Conservation (phyloP, 2,797 vertebrate species). For the Sebastes goodei region DNA sequence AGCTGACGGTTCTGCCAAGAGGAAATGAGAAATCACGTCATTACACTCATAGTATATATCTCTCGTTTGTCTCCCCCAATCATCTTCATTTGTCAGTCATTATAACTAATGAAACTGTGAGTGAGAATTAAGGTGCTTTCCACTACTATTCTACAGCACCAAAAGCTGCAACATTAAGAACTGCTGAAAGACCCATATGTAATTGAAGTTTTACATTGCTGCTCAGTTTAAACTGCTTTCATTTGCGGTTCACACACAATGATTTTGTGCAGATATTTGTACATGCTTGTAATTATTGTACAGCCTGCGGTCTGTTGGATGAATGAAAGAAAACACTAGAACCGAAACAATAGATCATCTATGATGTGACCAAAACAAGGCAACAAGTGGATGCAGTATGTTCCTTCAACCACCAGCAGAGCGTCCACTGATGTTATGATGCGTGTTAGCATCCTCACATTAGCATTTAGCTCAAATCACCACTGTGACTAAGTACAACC, state of each 20-base stretch:
- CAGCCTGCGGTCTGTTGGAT: neutral
- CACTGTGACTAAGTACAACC: neutral
- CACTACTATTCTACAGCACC: neutral
- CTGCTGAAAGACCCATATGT: neutral
- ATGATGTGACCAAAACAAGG: neutral
- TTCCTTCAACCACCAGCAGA: neutral
- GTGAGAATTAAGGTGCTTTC: neutral
- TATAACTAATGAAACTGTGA: neutral
- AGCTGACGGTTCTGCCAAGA: conserved; percentile 90
- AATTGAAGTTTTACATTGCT: neutral
- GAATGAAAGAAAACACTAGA: conserved; percentile 1
- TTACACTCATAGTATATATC: neutral
- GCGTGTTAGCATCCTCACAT: neutral
- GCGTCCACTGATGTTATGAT: no score
- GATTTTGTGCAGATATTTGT: neutral
- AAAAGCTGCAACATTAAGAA: neutral
- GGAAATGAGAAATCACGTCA: neutral
- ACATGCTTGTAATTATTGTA: neutral
- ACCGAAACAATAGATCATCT: conserved; percentile 3
- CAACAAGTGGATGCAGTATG: neutral
- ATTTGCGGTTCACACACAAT: neutral
- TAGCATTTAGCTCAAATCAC: neutral
- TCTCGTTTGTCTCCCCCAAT: neutral
- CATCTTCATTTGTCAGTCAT: neutral
- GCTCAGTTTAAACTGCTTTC: neutral